Base-by-base conservation (phyloP, 2,797 vertebrate genomes). In the Perdix hodgsoniae region DNA sequence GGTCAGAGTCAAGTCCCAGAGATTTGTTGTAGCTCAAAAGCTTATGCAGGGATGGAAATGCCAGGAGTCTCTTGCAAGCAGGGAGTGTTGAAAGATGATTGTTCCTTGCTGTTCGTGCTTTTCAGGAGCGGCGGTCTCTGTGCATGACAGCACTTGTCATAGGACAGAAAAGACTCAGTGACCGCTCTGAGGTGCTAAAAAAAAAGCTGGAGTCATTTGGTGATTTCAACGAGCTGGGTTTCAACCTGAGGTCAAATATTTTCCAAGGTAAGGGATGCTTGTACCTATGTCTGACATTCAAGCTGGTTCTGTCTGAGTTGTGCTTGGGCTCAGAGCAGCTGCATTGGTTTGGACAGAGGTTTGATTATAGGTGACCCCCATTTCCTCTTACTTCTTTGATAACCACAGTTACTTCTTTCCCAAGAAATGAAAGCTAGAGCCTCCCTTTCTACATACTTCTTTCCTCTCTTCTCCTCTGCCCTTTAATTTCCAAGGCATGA, bases 251-350 rank as follows among this genome's bases (percentile, higher is more conserved):
- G 6, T 92, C 97, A 35, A 98, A 98, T 81, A 70, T 98, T 42
- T 98, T 97, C 92, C 97, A 96, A 98, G 98, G 98, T 98, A 70
- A 96, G 95, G 5, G 31, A 33, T 22, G 61, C 45, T 33, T 5
- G 10, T 2, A 2, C 45, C 33, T 76, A 27, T 71, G 23, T 49
- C 50, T 74, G 84, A 57, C 31, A 35, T 83, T 52, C 73, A 72
- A 70, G 14, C 72, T 70, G n/a, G 6, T 71, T 77, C 65, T 12
- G 10, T 42, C 39, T 67, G 6, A 11, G 4, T 29, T 69, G 77
- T 57, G 4, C 24, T 27, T 67, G 60, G 10, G 26, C 52, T 54
- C 24, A 33, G 56, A 49, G 31, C 66, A 77, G 71, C n/a, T 37
- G 24, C 29, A 3, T 22, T 85, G 27, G 24, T 83, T 39, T 86